Base-by-base conservation (phyloP, 2,797 vertebrate species). In the Microctenopoma stevenorrisi region DNA sequence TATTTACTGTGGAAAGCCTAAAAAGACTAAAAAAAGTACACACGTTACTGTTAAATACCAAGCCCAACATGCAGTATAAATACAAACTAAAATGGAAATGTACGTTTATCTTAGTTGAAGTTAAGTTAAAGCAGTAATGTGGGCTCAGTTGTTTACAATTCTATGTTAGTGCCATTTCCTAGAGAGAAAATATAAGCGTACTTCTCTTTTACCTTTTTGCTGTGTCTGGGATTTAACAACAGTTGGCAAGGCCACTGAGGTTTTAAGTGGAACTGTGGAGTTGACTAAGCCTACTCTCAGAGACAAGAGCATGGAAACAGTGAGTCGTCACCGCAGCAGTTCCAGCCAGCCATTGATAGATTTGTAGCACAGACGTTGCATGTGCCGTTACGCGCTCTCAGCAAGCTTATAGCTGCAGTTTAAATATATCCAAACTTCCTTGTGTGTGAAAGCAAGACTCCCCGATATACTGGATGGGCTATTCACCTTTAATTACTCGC, bases 401-500 rank as follows among this genome's bases (percentile, higher is more conserved):
- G 74, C 74, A 71, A 68, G 73, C 71, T 76, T 51, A 50, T 3
- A 67, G 53, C 73, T 46, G 25, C 65, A 37, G 70, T 81, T 74
- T 80, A 63, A 72, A 54, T 75, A 65, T 69, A 70, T 73, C 62
- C 66, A 78, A 74, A 78, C 81, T 79, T 85, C 54, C 74, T 77
- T 71, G 60, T 78, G 81, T 80, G 76, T 74, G 61, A 82, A 81
- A 72, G 68, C 72, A 79, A 67, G 49, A 70, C 73, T 85, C 64
- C 64, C 59, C 70, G 57, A 81, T 86, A 55, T 79, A 48, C 64
- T 6, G 73, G 78, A 74, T 72, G 76, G 84, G 79, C 64, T 83
- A 78, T 85, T 87, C 76, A 9, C 73, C 81, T 93, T 91, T 90
- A 93, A 92, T 93, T 89, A 87, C 80, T 70, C 28, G 49, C 75